Evolutionary conservation across 2,797 vertebrate genomes (phyloP), one percentile per base, ranked within the genome.

Genomic region (Tragelaphus eurycerus): DNA sequence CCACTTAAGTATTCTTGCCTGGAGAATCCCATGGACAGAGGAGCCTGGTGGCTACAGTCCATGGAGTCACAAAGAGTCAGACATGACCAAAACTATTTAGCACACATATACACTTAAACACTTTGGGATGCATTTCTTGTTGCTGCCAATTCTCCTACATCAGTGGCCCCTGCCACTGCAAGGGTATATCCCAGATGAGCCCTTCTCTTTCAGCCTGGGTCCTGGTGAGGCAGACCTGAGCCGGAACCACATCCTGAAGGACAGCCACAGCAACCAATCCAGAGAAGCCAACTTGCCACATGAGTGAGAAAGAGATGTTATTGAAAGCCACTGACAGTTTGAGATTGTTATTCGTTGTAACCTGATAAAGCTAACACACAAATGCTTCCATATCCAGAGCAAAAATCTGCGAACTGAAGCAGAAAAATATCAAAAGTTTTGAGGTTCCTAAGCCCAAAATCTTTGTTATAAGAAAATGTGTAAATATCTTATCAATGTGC

Each of bases 401-500:
- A 50, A 93, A 94, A 96, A 52, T 57, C 15, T n/a, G 4, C 43
- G 60, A 91, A 12, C 54, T 46, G 54, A 90, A 86, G 25, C 48
- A 74, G 67, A 89, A 95, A 86, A 78, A 34, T 46, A 90, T 59
- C 55, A 91, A 93, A 96, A 86, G 52, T 50, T 74, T 79, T 60
- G 57, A 93, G 55, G 43, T 52, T 82, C 67, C 43, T 16, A 81
- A 43, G 84, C 52, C 21, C 81, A 76, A 11, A 91, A 71, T 95
- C 48, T 96, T 94, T 78, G n/a, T 93, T 94, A 89, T 48, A 84
- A 96, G 96, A 93, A 93, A 90, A 79, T n/a, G 3, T 81, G 13
- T 27, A 78, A 50, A 34, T 95, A 81, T 71, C 93, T 94, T 90
- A 86, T 67, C 78, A 54, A 34, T 86, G 67, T 94, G 54, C 62